Evolutionary conservation across 2,888 invertebrate species (phyloP).

Genomic region (Thereva nobilitata): DNA sequence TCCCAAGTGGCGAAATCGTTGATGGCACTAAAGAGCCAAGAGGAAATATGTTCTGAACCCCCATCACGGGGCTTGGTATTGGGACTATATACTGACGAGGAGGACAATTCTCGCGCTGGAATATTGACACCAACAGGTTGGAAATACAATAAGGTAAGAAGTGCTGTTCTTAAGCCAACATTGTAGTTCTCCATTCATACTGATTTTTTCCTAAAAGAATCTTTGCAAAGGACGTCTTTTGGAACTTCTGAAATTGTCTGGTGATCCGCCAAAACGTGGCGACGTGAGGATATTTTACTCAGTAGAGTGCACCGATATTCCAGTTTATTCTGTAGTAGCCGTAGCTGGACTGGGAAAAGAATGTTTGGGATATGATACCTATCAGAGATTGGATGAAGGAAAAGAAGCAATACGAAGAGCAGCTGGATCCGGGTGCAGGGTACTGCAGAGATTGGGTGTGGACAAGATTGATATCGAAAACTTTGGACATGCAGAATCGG

Average conservation of each 20-base stretch:
- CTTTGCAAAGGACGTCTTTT: conserved; percentile 61
- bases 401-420: conserved; percentile 76
- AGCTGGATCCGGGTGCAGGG: conserved; percentile 65
- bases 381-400: conserved; percentile 73
- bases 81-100: conserved; percentile 68
- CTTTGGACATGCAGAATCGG: conserved; percentile 73
- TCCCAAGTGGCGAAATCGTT: conserved; percentile 7
- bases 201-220: conserved; percentile 11
- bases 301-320: conserved; percentile 60
- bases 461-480: conserved; percentile 71
- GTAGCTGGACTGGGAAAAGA: conserved; percentile 74
- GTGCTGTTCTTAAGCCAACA: not conserved
- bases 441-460: conserved; percentile 62
- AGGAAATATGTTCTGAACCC: conserved; percentile 53
- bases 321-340: conserved; percentile 66
- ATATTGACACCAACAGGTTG: conserved; percentile 66
- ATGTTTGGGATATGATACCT: conserved; percentile 67
- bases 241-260: conserved; percentile 61
- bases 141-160: conserved; percentile 44
- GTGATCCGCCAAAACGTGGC: conserved; percentile 60
- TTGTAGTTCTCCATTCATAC: not conserved
- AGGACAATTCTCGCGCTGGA: conserved; percentile 60
- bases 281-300: conserved; percentile 68
- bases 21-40: conserved; percentile 41
- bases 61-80: conserved; percentile 62